These are phyloP conservation scores for Chinchilla lanigera DNA, from an alignment of 2,113 vertebrate species.

Conservation along the genomic window DNA sequence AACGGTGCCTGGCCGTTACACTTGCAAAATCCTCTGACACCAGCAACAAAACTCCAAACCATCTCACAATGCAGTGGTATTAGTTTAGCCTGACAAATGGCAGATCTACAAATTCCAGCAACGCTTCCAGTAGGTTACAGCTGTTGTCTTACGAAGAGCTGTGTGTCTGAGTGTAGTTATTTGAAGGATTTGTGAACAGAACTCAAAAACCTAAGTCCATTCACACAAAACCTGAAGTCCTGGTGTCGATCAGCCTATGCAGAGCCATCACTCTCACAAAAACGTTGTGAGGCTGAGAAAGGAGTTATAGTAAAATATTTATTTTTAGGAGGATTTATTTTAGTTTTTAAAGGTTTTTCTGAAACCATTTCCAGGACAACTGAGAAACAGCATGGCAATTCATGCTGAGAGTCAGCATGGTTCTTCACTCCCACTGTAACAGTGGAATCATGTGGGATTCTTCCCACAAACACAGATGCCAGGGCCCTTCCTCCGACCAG, in stretches of 20 bases:
- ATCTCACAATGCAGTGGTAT: background rate
- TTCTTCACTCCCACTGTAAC: background rate
- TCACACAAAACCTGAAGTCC: background rate
- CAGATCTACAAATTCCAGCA: background rate
- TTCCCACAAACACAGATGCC: background rate
- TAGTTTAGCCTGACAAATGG: background rate
- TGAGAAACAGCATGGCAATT: background rate
- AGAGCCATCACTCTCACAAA: background rate
- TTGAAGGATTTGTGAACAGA: background rate
- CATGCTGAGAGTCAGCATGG: background rate
- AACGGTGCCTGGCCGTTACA: background rate
- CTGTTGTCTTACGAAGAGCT: background rate
- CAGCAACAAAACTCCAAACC: background rate
- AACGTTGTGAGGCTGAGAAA: background rate
- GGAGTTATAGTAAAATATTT: background rate
- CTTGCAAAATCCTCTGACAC: background rate
- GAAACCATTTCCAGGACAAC: background rate
- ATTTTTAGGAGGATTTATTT: slow-evolving; percentile 14
- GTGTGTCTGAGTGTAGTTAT: background rate
- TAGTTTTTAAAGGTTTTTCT: background rate
- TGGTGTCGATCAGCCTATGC: background rate
- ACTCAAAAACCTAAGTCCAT: background rate
- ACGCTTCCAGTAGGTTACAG: background rate
- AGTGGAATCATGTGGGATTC: background rate
- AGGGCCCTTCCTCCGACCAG: background rate